Base-by-base conservation (phyloP, 2,888 invertebrate species). In the Argyra leucocephala region DNA sequence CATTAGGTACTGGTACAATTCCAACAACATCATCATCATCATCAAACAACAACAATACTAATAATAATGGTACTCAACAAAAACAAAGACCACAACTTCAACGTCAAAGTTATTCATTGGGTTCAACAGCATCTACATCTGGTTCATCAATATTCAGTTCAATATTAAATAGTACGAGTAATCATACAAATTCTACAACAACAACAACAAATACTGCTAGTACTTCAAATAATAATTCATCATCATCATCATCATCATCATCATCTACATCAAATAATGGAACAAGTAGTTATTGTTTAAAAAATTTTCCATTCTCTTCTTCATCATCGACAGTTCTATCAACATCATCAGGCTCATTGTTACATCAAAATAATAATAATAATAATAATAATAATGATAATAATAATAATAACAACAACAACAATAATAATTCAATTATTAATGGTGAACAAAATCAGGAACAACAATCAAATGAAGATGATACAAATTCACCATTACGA, bases 401-500 rank as follows among this genome's bases (percentile, higher is more conserved):
- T 36, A 69, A 68, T 66, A 72, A 69, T 57, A 67, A 70, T 59
- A 71, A 71, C 64, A n/a, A n/a, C n/a, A 69, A 68, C 48, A 69
- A 68, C 66, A 72, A 69, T 57, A 67, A 70, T 58, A 71, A 71
- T 69, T 67, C 69, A 61, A 71, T 70, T 1, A 71, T 69, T 21
- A 36, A 31, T 64, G 70, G 69, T 67, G 70, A 71, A 64, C 75
- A 22, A 73, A 72, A 62, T 70, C 72, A 4, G 2, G 48, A 48
- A 18, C 18, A 61, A 31, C 7, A 18, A 24, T 23, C 24, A 6
- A 31, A 61, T 26, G 22, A 64, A 62, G 64, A 66, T 61, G 62
- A 65, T 37, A 68, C 73, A 62, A 69, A 69, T 63, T 78, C 76
- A 59, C 75, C 76, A 12, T 64, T 79, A 37, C 71, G 73, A 63